Evolutionary conservation across 2,113 vertebrate genomes (phyloP).

Genomic region (Indicator maculatus): DNA sequence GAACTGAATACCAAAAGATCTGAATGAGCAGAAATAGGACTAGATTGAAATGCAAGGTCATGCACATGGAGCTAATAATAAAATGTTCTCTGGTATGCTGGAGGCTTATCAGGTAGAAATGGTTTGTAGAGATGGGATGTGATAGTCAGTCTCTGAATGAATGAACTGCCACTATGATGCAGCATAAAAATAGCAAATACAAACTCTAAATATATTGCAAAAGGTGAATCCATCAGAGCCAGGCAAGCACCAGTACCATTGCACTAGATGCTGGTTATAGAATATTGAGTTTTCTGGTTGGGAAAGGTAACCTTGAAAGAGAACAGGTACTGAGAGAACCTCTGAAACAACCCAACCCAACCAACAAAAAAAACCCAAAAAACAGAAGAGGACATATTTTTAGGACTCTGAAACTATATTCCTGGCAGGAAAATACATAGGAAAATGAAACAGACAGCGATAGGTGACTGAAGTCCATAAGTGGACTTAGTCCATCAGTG

Average conservation of each 20-base stretch:
- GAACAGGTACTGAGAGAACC: not conserved
- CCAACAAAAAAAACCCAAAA: not conserved
- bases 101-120: not conserved
- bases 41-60: constrained; percentile 3
- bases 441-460: not conserved
- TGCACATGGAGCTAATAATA: not conserved
- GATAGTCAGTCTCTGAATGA: not conserved
- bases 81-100: not conserved
- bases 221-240: not conserved
- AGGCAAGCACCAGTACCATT: not conserved
- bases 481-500: too few relatives aligned
- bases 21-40: not conserved
- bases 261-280: not conserved
- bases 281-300: not conserved
- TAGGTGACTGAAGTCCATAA: not conserved
- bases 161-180: not conserved
- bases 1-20: not conserved
- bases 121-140: not conserved
- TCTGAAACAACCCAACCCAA: too few relatives aligned
- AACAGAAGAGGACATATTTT: not conserved
- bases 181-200: not conserved
- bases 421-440: not conserved
- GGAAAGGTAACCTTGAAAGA: not conserved
- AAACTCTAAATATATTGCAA: not conserved
- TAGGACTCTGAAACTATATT: not conserved